Percentiles rank a stretch among this genome's conserved stretches.
phyloP scores from a whole-genome alignment of 1,140 invertebrate species.

The Agrilus planipennis region DNA sequence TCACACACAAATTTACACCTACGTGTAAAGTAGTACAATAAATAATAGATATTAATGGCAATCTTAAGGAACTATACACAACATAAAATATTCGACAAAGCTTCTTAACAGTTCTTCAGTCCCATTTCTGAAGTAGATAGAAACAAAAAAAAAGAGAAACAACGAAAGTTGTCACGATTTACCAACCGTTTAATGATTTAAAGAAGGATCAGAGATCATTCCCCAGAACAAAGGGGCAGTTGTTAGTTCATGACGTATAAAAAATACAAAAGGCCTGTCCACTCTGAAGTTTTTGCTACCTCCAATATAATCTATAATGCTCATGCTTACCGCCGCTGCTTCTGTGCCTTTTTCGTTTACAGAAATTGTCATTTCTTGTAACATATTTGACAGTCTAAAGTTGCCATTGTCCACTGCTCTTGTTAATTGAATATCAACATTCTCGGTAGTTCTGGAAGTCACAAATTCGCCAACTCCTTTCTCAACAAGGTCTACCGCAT shows the following conservation, averaged over 20 bases:
- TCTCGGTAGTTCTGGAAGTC: constrained; percentile 11
- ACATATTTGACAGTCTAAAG: constrained; percentile 18
- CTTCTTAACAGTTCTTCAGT: background rate
- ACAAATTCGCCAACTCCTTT: constrained; percentile 14
- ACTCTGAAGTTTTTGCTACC: constrained; percentile 27
- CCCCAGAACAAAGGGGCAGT: constrained; percentile 54
- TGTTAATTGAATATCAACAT: constrained; percentile 11
- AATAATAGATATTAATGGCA: too few relatives aligned
- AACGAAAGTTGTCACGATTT: too few relatives aligned
- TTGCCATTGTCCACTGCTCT: constrained; percentile 10
- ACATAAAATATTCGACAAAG: background rate
- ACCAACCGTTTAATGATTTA: too few relatives aligned
- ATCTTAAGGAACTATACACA: background rate
- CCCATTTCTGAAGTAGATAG: constrained; percentile 7
- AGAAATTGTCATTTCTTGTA: constrained; percentile 30
- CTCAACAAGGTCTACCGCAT: constrained; percentile 13
- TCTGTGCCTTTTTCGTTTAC: constrained; percentile 60
- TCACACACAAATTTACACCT: too few relatives aligned
- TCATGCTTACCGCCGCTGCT: constrained; percentile 54
- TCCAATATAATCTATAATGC: constrained; percentile 32
- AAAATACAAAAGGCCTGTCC: constrained; percentile 60
- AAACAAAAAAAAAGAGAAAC: too few relatives aligned
- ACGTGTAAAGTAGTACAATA: too few relatives aligned
- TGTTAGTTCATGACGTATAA: constrained; percentile 48
- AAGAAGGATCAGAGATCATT: constrained; percentile 21